Evolutionary conservation across 2,797 vertebrate genomes (phyloP), one percentile per base, ranked within the genome.

Genomic region (Euthynnus affinis): DNA sequence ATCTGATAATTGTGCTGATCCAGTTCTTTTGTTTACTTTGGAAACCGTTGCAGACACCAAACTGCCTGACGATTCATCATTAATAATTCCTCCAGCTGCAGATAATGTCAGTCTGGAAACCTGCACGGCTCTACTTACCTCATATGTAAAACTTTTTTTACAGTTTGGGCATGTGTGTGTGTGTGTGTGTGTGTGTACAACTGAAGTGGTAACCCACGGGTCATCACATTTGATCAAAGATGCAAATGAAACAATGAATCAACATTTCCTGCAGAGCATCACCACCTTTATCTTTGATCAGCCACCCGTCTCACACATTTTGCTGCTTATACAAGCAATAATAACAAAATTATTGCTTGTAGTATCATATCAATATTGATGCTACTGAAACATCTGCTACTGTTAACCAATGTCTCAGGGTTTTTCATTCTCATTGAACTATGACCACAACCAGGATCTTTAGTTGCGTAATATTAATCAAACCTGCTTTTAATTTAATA

Each of bases 211-310:
- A 42, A 71, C 56, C 53, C 78, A 68, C 69, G 73, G 75, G 78
- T 74, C 74, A 73, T 79, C 74, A 82, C 78, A 87, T 27, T 64
- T 70, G 62, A 76, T 87, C 70, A 81, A 73, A 82, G 42, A 83
- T 79, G 86, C 58, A 89, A 88, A 90, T 83, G 71, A 67, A 82
- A 82, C 71, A 63, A 74, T 86, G 57, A 88, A 88, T 91, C 85
- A 84, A 65, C 62, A 42, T 56, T 71, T 76, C 59, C 68, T 71
- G 75, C 29, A 1, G 70, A 25, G 57, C 40, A 70, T 68, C 51
- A 42, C 20, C 51, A 42, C 20, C 17, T 48, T 78, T 74, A 78
- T 80, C 78, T 79, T 71, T 25, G 55, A 76, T 77, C 80, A 48
- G 37, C 73, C 60, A 66, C 65, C 60, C 56, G 52, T 66, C 9